Evolutionary conservation across 2,113 vertebrate species (phyloP), one percentile per base, ranked within the genome.

Genomic region (Bubalus kerabau): DNA sequence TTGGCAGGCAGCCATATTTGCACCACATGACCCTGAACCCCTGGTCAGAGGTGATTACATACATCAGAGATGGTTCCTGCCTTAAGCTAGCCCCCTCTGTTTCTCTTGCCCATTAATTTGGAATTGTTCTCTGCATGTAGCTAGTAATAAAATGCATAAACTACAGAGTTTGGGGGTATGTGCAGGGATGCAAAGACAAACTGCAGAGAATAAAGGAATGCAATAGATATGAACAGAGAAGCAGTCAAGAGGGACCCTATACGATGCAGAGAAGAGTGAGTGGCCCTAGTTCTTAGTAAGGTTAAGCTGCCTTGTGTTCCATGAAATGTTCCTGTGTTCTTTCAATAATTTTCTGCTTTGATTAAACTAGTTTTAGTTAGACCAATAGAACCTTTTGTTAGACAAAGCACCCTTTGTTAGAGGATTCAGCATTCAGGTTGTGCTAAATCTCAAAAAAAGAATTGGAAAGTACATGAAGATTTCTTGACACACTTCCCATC

Each of bases 71-170:
- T 60, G 84, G 59, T 64, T 92, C 43, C 40, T 92, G 81, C 94
- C 57, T 97, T 88, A 92, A 90, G 94, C 90, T 95, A 92, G 54
- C 10, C 5, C 36, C 32, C 74, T 91, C 89, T 87, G 30, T 96
- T 94, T 97, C 17, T 85, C 76, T 85, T 92, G 43, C 64, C 32
- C 92, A 91, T 97, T 98, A 92, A 97, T 96, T 90, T 96, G 64
- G 76, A 97, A 97, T 97, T 97, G 52, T 26, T 92, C 96, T 97
- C 97, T 92, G 90, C 32, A 24, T 94, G 95, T 82, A 90, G 52
- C 74, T 90, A 87, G 62, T 88, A 97, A 96, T 96, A 92, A 96
- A 95, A 92, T n/a, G 21, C 30, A 62, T 64, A 84, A 90, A 94
- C 43, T 81, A 43, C 52, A 10, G 21, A 67, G 1, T 17, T 56